Evolutionary conservation across 2,888 invertebrate genomes (phyloP).

Genomic region (Sussaba pulchella): DNA sequence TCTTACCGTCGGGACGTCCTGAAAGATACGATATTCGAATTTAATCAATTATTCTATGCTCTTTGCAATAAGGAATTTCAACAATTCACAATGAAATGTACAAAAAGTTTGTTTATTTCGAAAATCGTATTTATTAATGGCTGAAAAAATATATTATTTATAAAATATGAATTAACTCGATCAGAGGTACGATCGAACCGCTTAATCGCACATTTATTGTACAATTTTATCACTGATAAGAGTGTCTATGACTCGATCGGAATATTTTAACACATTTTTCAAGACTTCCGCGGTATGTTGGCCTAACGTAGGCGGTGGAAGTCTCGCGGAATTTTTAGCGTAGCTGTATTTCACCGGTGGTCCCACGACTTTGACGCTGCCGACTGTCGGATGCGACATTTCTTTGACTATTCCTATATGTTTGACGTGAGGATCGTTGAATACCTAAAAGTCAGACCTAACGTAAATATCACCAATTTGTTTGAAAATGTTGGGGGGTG

Average conservation of each 20-base stretch:
- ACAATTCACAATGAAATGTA: background rate
- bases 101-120: slow-evolving; percentile 20
- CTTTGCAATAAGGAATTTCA: background rate
- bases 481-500: background rate
- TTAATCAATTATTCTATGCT: background rate
- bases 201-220: slow-evolving; percentile 77
- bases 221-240: slow-evolving; percentile 85
- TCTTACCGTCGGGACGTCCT: slow-evolving; percentile 87
- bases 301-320: slow-evolving; percentile 93
- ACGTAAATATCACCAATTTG: slow-evolving; percentile 13
- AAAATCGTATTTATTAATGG: slow-evolving; percentile 60
- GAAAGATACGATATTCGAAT: slow-evolving; percentile 66
- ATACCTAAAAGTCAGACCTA: slow-evolving; percentile 86
- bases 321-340: slow-evolving; percentile 89
- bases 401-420: slow-evolving; percentile 90
- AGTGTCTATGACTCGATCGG: slow-evolving; percentile 86
- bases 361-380: slow-evolving; percentile 91
- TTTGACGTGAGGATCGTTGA: slow-evolving; percentile 94
- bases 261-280: slow-evolving; percentile 88
- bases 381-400: slow-evolving; percentile 89
- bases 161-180: background rate
- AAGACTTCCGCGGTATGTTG: slow-evolving; percentile 94
- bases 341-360: slow-evolving; percentile 94
- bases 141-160: slow-evolving; percentile 42
- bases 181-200: slow-evolving; percentile 25